Base-by-base conservation (phyloP, 2,797 vertebrate genomes). In the Enteromius fasciolatus region DNA sequence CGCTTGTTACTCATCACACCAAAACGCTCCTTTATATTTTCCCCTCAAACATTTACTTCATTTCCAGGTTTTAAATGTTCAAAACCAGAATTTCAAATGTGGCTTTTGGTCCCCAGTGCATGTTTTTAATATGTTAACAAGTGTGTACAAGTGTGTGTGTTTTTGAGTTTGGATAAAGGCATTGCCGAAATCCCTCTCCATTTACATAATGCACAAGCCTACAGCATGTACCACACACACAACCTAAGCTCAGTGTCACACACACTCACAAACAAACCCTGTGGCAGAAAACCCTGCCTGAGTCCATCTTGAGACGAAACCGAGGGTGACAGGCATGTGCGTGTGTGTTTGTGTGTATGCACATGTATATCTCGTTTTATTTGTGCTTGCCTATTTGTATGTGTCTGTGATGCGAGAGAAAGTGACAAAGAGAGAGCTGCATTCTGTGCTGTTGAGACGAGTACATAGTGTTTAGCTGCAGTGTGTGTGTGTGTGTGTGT, bases 301-400 rank as follows among this genome's bases (percentile, higher is more conserved):
- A 76, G 80, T 79, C 84, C 76, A 84, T 87, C 79, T 73, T 48
- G 78, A 83, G 82, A 84, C n/a, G n/a, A 78, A 82, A 83, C 54
- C 17, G 31, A 81, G 69, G 80, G 78, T 85, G 50, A 76, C 84
- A 46, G 39, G 66, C 80, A 73, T 80, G 54, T 76, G 48, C n/a
- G 46, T 82, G 75, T 79, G 72, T 72, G 80, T 76, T 23, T 74
- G 74, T 81, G 68, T 74, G 63, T 75, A 33, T 66, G 52, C 39
- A 33, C 67, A 59, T 81, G 31, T 46, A 64, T 75, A 68, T 76
- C 63, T 68, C 12, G 3, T 70, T 68, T 46, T 66, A 50, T 73
- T 63, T 72, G n/a, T 28, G 31, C 68, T 74, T 67, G 54, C 39
- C n/a, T 84, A 50, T 81, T 33, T 76, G 46, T 72, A 31, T 57